A percentile compares a stretch with the other conserved stretches of the same genome.
These are phyloP conservation scores for Tragelaphus strepsiceros DNA, from an alignment of 2,113 vertebrate species.

Conservation along the genomic window DNA sequence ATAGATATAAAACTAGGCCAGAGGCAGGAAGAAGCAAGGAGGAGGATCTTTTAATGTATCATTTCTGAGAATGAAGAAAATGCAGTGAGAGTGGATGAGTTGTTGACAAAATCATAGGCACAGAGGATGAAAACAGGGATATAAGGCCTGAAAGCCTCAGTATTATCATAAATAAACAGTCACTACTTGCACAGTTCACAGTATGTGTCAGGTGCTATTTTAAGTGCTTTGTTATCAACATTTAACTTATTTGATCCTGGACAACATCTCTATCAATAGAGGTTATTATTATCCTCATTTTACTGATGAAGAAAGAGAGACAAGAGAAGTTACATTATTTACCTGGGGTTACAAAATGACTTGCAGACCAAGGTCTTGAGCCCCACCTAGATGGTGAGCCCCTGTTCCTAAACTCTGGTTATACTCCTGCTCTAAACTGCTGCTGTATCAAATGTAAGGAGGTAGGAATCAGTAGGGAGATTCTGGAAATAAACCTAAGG, in stretches of 20 bases:
- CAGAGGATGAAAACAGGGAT: background rate
- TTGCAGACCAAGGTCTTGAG: background rate
- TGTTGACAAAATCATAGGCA: background rate
- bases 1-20: background rate
- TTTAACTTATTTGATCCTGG: background rate
- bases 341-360: background rate
- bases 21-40: background rate
- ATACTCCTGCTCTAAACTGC: background rate
- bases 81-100: background rate
- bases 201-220: background rate
- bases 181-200: background rate
- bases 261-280: background rate
- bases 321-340: background rate
- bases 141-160: background rate
- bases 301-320: background rate
- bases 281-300: background rate
- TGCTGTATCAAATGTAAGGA: background rate
- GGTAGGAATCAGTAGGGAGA: background rate
- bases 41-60: background rate
- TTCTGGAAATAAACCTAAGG: background rate
- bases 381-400: background rate
- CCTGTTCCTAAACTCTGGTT: background rate
- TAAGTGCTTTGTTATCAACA: background rate
- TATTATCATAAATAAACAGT: background rate
- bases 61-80: constrained; percentile 27